Base-by-base conservation (phyloP, 2,888 invertebrate genomes). In the Callyntrura guangdongensis region DNA sequence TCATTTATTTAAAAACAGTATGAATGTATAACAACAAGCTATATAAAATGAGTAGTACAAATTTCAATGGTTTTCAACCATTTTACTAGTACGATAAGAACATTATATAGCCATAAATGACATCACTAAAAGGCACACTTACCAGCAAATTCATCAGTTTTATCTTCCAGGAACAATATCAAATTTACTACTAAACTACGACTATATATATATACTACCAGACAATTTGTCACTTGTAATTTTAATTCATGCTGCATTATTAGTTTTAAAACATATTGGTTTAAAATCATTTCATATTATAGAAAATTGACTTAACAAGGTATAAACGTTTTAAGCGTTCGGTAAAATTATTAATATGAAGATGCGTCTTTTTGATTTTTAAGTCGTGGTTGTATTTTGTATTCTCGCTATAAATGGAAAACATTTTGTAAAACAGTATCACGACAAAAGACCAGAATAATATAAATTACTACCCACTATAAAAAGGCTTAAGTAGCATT, bases 371-470 rank as follows among this genome's bases (percentile, higher is more conserved):
- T 9, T 53, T n/a, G 53, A 5, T 36, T 36, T 36, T 36, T 36
- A 4, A 36, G 36, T 36, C 36, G 36, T 36, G 36, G 36, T 36
- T 36, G 6, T 36, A 6, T n/a, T n/a, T n/a, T n/a, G n/a, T n/a
- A n/a, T n/a, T n/a, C n/a, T n/a, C n/a, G n/a, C n/a, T n/a, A n/a
- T n/a, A n/a, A n/a, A n/a, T n/a, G n/a, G n/a, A n/a, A n/a, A n/a
- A n/a, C n/a, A n/a, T n/a, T n/a, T 36, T 36, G 6, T 36, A 6
- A 4, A 67, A 64, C 11, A 64, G 49, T 89, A 89, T 89, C 89
- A 89, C 89, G 82, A 69, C 14, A 82, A 83, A 89, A 82, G 89
- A 89, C 89, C 89, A 89, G 89, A 89, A 61, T 49, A 69, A 74
- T 59, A 25, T 22, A 79, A 47, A 79, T 64, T 36, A n/a, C 22